phyloP scores from a whole-genome alignment of 2,113 vertebrate species.

The Trichechus manatus region DNA sequence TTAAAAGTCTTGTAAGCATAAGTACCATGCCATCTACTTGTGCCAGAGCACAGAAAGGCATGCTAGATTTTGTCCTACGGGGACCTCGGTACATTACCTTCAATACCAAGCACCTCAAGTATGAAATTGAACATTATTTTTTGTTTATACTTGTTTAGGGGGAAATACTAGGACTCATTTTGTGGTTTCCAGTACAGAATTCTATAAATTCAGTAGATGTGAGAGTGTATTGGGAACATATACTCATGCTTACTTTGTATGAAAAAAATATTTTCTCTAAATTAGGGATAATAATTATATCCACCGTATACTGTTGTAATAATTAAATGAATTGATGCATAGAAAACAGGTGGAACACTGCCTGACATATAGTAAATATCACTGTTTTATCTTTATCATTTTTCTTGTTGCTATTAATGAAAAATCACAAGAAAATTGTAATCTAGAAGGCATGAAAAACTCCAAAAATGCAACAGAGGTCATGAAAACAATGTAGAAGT shows the following conservation, averaged over 20 bases:
- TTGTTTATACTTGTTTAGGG: background rate
- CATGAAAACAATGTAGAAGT: background rate
- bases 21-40: background rate
- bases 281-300: background rate
- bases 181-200: background rate
- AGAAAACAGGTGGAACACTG: background rate
- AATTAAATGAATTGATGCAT: background rate
- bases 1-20: background rate
- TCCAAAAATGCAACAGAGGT: background rate
- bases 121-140: background rate
- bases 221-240: background rate
- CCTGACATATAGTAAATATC: background rate
- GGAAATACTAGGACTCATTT: background rate
- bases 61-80: background rate
- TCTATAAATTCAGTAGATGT: background rate
- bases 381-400: background rate
- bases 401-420: background rate
- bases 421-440: background rate
- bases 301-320: background rate
- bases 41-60: background rate
- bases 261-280: background rate
- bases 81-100: background rate
- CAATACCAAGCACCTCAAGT: background rate
- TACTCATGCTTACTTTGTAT: background rate
- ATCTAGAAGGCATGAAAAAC: background rate